phyloP scores from a whole-genome alignment of 1,140 invertebrate species.

The Sweltsa coloradensis region DNA sequence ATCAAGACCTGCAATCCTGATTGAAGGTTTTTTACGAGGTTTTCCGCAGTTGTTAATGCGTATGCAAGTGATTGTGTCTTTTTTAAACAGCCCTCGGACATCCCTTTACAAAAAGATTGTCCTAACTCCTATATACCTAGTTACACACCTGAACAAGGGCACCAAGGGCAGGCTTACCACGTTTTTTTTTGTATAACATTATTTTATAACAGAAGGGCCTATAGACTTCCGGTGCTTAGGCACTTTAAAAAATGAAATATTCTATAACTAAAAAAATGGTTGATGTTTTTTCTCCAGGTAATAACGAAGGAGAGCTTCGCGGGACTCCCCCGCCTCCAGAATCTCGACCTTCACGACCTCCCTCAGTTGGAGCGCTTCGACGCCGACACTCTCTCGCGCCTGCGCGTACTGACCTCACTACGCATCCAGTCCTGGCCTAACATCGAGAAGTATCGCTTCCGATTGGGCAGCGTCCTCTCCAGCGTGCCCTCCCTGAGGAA shows the following conservation, averaged over 20 bases:
- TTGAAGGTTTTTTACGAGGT: too few relatives aligned
- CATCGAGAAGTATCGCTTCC: slow-evolving; percentile 43
- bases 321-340: slow-evolving; percentile 32
- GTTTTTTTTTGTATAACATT: slow-evolving; percentile 2
- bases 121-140: too few relatives aligned
- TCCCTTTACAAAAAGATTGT: too few relatives aligned
- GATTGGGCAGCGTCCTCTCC: slow-evolving; percentile 42
- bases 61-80: too few relatives aligned
- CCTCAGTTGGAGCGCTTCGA: slow-evolving; percentile 38
- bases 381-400: slow-evolving; percentile 44
- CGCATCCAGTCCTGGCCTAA: slow-evolving; percentile 51
- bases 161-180: neutral
- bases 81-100: too few relatives aligned
- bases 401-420: slow-evolving; percentile 44
- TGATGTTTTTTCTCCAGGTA: slow-evolving; percentile 34
- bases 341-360: slow-evolving; percentile 31
- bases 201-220: slow-evolving; percentile 15
- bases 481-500: slow-evolving; percentile 42
- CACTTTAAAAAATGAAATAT: too few relatives aligned
- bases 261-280: too few relatives aligned
- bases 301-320: slow-evolving; percentile 39
- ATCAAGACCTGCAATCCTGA: too few relatives aligned
- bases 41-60: too few relatives aligned
- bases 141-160: too few relatives aligned
- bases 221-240: too few relatives aligned